Conservation (phyloP, 2,888 invertebrate genomes). For the Drosophila suboccidentalis region DNA sequence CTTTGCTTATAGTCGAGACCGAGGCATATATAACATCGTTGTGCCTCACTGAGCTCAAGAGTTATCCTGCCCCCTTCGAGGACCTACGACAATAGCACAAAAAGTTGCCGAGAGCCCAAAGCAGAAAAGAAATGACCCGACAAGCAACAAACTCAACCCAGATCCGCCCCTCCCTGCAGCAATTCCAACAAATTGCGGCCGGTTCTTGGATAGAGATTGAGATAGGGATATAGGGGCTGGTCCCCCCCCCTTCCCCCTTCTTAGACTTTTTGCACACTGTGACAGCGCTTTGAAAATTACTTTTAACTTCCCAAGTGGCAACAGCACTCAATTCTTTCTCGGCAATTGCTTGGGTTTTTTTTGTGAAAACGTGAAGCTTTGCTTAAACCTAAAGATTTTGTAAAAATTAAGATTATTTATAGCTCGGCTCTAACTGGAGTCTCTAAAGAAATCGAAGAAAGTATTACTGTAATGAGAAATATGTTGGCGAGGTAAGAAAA, state of each 20-base stretch:
- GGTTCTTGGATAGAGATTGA: slow-evolving; percentile 11
- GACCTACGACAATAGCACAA: slow-evolving; percentile 78
- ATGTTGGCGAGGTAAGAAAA: not conserved
- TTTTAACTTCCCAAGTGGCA: slow-evolving; percentile 40
- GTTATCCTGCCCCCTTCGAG: slow-evolving; percentile 54
- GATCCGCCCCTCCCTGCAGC: not conserved
- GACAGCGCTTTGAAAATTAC: slow-evolving; percentile 51
- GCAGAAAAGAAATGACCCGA: slow-evolving; percentile 61
- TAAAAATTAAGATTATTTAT: not conserved
- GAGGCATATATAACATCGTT: slow-evolving; percentile 47
- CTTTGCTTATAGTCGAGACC: slow-evolving; percentile 23
- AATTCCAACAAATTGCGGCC: slow-evolving; percentile 52
- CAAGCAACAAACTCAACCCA: slow-evolving; percentile 45
- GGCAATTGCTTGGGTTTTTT: slow-evolving; percentile 4
- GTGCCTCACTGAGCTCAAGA: slow-evolving; percentile 44
- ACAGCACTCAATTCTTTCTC: slow-evolving; percentile 28
- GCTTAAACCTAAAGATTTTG: not conserved
- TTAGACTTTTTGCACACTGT: slow-evolving; percentile 18
- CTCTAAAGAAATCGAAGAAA: not conserved
- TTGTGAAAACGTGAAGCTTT: not conserved
- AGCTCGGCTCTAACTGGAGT: not conserved
- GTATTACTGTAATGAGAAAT: not conserved
- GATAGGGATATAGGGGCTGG: slow-evolving; percentile 2
- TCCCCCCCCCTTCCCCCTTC: slow-evolving; percentile 8
- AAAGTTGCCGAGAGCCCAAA: slow-evolving; percentile 55